phyloP scores from a whole-genome alignment of 2,797 vertebrate genomes.

The Ispidina lecontei region DNA sequence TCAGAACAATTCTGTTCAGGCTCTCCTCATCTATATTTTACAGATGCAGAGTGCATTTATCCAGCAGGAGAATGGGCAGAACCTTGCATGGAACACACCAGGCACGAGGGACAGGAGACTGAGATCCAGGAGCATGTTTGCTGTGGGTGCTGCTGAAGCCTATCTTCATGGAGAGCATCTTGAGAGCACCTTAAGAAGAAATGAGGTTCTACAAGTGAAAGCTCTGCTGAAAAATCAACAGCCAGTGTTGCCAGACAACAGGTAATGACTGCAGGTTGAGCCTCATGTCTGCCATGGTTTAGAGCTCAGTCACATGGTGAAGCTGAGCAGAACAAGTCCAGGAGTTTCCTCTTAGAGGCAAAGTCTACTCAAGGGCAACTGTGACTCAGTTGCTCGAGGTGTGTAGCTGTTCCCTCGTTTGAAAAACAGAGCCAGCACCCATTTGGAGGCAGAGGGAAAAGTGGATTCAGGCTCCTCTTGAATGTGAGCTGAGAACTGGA shows the following conservation, averaged over 20 bases:
- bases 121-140: constrained; percentile 27
- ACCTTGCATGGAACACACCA: not conserved
- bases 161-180: not conserved
- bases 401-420: not conserved
- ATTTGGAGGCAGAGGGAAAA: not conserved
- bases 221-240: constrained; percentile 12
- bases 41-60: not conserved
- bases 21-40: not conserved
- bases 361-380: not conserved
- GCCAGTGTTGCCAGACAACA: constrained; percentile 4
- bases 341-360: not conserved
- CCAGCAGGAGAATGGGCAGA: constrained; percentile 18
- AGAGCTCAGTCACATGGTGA: not conserved
- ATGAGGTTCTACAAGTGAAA: constrained; percentile 41
- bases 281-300: not conserved
- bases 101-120: not conserved
- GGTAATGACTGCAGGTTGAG: not conserved
- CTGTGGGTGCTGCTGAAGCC: not conserved
- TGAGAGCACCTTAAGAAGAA: constrained; percentile 26
- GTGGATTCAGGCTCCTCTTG: not conserved
- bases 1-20: not conserved
- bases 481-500: not conserved
- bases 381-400: not conserved
- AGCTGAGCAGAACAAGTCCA: not conserved
- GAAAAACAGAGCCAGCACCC: not conserved